phyloP scores from a whole-genome alignment of 2,888 invertebrate species.

The Epinotia bilunana region DNA sequence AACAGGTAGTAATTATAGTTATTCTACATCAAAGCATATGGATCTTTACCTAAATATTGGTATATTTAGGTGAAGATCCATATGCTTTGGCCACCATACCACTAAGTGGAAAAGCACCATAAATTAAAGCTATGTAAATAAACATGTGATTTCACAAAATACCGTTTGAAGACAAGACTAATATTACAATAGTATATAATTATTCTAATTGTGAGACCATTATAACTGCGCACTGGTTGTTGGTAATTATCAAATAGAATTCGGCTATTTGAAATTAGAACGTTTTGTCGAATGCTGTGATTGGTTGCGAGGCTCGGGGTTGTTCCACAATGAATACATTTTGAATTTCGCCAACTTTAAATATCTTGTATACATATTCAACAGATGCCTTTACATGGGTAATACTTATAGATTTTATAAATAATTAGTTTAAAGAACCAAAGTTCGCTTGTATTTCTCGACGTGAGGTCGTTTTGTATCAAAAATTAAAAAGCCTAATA shows the following conservation, averaged over 20 bases:
- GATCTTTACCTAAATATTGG: not conserved
- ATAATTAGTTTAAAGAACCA: no score
- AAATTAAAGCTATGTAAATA: slow-evolving; percentile 3
- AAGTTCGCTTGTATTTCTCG: no score
- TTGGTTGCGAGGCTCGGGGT: not conserved
- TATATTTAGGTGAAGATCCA: no score
- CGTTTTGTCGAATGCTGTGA: not conserved
- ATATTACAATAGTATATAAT: not conserved
- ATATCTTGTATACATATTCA: no score
- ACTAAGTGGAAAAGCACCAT: not conserved
- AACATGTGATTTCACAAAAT: slow-evolving; percentile 8
- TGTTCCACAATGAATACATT: slow-evolving; percentile 1
- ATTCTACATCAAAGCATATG: no score
- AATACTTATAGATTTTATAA: no score
- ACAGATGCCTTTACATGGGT: no score
- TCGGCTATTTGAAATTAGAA: not conserved
- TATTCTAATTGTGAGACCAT: slow-evolving; percentile 11
- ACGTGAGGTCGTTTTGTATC: no score
- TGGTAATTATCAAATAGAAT: slow-evolving; percentile 7
- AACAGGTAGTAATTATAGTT: no score
- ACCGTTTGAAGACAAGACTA: not conserved
- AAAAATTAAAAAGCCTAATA: no score
- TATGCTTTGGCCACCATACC: no score
- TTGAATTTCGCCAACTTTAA: no score
- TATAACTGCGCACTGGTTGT: slow-evolving; percentile 6